Conservation (phyloP, 2,113 vertebrate genomes). For the Geothlypis trichas region DNA sequence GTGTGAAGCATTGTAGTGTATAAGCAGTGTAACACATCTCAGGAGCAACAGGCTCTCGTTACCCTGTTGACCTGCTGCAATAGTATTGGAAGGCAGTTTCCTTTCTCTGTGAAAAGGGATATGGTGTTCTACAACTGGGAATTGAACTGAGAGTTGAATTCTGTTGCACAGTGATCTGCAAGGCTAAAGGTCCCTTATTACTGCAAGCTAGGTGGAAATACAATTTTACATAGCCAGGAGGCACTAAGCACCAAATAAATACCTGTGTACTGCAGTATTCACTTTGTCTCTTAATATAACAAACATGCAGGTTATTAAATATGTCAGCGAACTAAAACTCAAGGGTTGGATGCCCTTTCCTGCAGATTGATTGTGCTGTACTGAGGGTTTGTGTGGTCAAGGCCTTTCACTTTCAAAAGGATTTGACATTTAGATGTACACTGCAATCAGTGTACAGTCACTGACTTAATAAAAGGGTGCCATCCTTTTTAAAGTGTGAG, state of each 20-base stretch:
- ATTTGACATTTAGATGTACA: neutral
- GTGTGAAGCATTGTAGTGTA: neutral
- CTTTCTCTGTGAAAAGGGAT: neutral
- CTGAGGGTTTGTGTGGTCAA: neutral
- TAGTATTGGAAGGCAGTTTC: neutral
- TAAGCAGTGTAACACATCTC: neutral
- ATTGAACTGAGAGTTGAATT: neutral
- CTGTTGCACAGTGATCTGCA: neutral
- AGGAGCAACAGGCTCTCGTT: neutral
- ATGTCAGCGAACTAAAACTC: fast-evolving
- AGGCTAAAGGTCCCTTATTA: neutral
- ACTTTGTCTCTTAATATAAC: neutral
- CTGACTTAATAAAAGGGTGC: neutral
- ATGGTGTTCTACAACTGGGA: neutral
- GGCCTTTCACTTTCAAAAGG: neutral
- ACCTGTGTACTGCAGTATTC: neutral
- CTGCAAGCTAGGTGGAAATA: neutral
- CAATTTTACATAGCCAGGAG: fast-evolving
- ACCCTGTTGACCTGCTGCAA: neutral
- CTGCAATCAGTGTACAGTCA: neutral
- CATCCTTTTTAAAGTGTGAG: neutral
- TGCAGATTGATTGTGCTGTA: neutral
- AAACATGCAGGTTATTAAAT: neutral
- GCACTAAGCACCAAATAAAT: neutral
- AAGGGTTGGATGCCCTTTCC: neutral